Evolutionary conservation across 2,797 vertebrate genomes (phyloP), one percentile per base, ranked within the genome.

Genomic region (Parambassis ranga): DNA sequence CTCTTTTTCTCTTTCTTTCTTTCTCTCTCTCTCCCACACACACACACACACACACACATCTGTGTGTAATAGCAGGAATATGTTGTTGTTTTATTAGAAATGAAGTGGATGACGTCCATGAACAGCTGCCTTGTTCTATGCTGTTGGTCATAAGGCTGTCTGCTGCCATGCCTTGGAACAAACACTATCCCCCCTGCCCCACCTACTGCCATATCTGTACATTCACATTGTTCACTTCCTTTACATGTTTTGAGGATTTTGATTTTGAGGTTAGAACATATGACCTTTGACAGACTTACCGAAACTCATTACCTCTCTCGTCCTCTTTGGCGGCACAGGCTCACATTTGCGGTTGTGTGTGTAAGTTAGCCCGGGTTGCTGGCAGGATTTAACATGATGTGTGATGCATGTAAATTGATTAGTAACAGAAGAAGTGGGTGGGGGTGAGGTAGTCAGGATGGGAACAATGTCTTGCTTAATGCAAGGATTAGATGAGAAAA

Each of bases 371-470:
- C 44, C n/a, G 27, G 23, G 42, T 48, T n/a, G 41, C 60, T 75
- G 67, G 71, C 73, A 57, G 70, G 73, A 37, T 62, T 71, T 55
- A 56, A 56, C 6, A 24, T 68, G 68, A 71, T 37, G 60, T 77
- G 81, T 52, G 77, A 51, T 65, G 74, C 85, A 86, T 87, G 66
- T 79, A 52, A 83, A 87, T 82, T 58, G 61, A 71, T 77, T 55
- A 41, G 68, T 35, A 66, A 52, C 52, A 69, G 72, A 32, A 22
- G 14, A 47, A 50, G 18, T 19, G 10, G 48, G 75, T 22, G 39
- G 63, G 51, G 31, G 46, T 6, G 19, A 2, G 26, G 37, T 56
- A 53, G 50, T 65, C 3, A 18, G 52, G 62, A 46, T 16, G 43
- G 49, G 57, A 64, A 58, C 60, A 47, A 18, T 27, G 33, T 53